Percentiles rank a stretch among this genome's conserved stretches.
These are phyloP conservation scores for human DNA, from an alignment of 2,113 vertebrate species.

Conservation along the genomic window DNA sequence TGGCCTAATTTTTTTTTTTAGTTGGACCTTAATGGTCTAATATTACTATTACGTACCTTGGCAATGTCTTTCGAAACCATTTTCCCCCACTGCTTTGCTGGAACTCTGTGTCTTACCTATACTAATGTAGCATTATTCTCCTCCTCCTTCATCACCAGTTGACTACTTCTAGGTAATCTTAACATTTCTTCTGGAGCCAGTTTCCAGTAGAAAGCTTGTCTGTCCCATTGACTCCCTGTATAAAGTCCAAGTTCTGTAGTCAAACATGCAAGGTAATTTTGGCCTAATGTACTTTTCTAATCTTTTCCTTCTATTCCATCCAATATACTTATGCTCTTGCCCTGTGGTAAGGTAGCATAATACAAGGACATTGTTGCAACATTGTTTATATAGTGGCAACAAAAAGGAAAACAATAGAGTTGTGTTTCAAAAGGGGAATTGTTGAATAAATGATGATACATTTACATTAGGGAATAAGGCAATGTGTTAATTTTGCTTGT, in stretches of 20 bases:
- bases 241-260: neutral
- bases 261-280: neutral
- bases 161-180: neutral
- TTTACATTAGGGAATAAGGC: neutral
- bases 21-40: neutral
- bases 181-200: neutral
- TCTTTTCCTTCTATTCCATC: conserved; percentile 1
- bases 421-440: neutral
- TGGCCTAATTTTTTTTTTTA: neutral
- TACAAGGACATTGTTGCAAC: neutral
- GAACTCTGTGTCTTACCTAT: neutral
- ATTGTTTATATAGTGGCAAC: neutral
- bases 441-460: neutral
- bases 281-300: neutral
- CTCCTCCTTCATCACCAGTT: neutral
- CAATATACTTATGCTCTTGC: neutral
- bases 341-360: neutral
- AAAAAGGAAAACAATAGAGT: neutral
- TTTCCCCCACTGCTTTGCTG: neutral
- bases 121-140: neutral
- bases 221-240: neutral
- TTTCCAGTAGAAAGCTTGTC: neutral
- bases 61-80: conserved; percentile 37
- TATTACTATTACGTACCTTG: neutral
- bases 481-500: neutral